phyloP scores from a whole-genome alignment of 2,113 vertebrate species.

The Perca flavescens region DNA sequence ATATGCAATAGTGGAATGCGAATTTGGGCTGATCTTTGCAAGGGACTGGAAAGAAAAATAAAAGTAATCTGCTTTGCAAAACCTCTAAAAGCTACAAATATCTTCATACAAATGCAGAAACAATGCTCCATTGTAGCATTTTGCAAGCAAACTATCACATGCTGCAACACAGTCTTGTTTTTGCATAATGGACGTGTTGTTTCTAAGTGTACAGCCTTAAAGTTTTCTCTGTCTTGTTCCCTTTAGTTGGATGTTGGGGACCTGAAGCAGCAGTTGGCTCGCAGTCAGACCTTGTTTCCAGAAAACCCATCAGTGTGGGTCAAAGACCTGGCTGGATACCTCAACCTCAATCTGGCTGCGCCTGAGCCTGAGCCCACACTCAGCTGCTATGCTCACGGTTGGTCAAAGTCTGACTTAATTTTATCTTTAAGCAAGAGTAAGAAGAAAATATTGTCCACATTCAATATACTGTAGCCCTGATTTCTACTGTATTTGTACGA shows the following conservation, averaged over 20 bases:
- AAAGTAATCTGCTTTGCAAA: neutral
- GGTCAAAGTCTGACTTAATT: conserved; percentile 45
- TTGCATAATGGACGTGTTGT: conserved; percentile 45
- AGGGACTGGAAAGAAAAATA: neutral
- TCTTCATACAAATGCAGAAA: neutral
- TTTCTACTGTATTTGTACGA: neutral
- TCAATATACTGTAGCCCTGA: neutral
- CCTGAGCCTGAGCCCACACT: conserved; percentile 89
- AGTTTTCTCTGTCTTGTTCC: conserved; percentile 19
- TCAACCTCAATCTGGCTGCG: conserved; percentile 92
- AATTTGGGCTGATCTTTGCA: neutral
- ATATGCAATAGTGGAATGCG: neutral
- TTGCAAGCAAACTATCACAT: conserved; percentile 52
- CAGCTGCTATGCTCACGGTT: conserved; percentile 92
- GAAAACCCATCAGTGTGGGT: conserved; percentile 95
- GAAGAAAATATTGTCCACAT: neutral
- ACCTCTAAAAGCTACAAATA: neutral
- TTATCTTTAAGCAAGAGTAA: neutral
- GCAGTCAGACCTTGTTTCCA: conserved; percentile 90
- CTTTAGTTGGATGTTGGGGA: conserved; percentile 87
- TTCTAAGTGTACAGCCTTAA: neutral
- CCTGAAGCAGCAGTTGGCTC: conserved; percentile 92
- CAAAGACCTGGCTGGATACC: conserved; percentile 96
- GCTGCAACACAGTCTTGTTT: conserved; percentile 17
- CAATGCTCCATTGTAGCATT: conserved; percentile 23